Base-by-base conservation (phyloP, 2,888 invertebrate species). In the Stenchaetothrips biformis region DNA sequence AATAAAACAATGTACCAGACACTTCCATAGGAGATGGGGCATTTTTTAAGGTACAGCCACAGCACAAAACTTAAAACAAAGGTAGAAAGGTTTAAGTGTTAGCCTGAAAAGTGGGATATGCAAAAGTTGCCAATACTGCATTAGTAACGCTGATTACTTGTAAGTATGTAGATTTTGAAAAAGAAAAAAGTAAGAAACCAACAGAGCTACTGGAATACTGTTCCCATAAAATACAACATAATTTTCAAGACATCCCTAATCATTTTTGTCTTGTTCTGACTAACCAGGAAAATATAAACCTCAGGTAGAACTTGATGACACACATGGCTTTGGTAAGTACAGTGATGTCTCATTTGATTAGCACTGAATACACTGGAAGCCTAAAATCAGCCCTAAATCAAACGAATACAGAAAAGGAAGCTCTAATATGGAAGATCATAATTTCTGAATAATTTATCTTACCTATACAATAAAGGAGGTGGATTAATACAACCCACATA, bases 361-460 rank as follows among this genome's bases (percentile, higher is more conserved):
- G 18, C 13, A 53, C 18, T 53, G 53, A 53, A 53, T 53, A 53
- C 37, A 37, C 4, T 25, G 67, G 67, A 74, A 74, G 67, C 67
- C 67, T 74, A 11, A 2, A 9, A 25, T 74, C 67, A 74, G 67
- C 67, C 21, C n/a, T 8, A 21, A 74, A 21, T 74, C 7, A 74
- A 25, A 59, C 16, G 18, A 13, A 16, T 59, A 59, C 59, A 59
- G 59, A 18, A 18, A 59, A 25, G 67, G 67, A 74, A 74, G 67
- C 67, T 74, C 67, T 74, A 74, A 8, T 25, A 74, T 74, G 67
- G 67, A 74, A 74, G 67, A 74, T 53, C 53, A 53, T 74, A 74
- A 25, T 74, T 11, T 25, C 25, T 25, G 37, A 37, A 37, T 37
- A 37, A 37, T 37, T 37, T 37, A 37, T 37, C 37, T 37, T 37